phyloP scores from a whole-genome alignment of 2,888 invertebrate genomes.

The Ceramica pisi region DNA sequence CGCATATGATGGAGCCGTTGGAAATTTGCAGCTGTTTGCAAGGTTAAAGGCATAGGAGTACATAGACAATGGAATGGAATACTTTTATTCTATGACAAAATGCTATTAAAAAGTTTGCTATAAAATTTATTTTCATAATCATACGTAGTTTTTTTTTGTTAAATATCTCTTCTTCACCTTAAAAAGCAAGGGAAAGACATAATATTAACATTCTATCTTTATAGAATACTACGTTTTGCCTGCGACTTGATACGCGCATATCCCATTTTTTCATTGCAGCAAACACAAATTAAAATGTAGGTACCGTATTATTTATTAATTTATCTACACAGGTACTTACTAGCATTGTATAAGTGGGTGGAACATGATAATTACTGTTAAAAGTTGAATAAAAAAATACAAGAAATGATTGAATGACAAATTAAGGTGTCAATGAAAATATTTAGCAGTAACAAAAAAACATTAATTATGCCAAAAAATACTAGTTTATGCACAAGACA shows the following conservation, averaged over 20 bases:
- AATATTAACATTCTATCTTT: too few species aligned
- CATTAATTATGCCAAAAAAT: constrained; percentile 40
- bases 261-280: too few species aligned
- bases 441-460: constrained; percentile 35
- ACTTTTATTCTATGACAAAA: not conserved
- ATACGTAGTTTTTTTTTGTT: too few species aligned
- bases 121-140: too few species aligned
- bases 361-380: constrained; percentile 3
- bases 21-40: not conserved
- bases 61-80: not conserved
- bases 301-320: not conserved
- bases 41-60: too few species aligned
- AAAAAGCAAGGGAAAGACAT: too few species aligned
- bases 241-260: too few species aligned
- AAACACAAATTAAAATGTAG: too few species aligned
- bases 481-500: constrained; percentile 34
- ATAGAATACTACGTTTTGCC: too few species aligned
- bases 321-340: not conserved
- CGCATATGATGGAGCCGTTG: not conserved
- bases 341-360: not conserved
- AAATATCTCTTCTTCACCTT: too few species aligned
- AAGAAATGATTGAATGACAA: constrained; percentile 27
- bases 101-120: too few species aligned
- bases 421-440: constrained; percentile 44
- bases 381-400: not conserved